Evolutionary conservation across 2,888 invertebrate species (phyloP).

Genomic region (Neoascia interrupta): DNA sequence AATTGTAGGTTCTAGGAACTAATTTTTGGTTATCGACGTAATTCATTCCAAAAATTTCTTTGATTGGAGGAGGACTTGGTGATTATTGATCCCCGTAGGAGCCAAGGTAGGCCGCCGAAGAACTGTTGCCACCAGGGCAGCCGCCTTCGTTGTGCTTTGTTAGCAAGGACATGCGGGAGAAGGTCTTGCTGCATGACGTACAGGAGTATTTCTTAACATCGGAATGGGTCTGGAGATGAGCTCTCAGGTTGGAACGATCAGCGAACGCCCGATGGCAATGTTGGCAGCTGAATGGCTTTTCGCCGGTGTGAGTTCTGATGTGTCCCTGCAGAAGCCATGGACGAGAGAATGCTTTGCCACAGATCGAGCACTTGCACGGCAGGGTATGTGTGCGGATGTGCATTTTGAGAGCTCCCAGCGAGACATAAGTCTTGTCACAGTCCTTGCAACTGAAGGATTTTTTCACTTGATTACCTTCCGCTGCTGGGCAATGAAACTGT

Average conservation of each 20-base stretch:
- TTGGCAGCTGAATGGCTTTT: slow-evolving; percentile 97
- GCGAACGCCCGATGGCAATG: slow-evolving; percentile 98
- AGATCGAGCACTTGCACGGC: slow-evolving; percentile 97
- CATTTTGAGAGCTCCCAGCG: slow-evolving; percentile 98
- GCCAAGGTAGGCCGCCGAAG: slow-evolving; percentile 53
- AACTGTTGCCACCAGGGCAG: slow-evolving; percentile 82
- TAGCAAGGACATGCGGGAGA: slow-evolving; percentile 96
- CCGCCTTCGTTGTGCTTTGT: slow-evolving; percentile 96
- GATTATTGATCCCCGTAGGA: slow-evolving; percentile 51
- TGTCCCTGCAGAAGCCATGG: slow-evolving; percentile 99
- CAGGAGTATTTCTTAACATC: slow-evolving; percentile 99
- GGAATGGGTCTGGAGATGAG: slow-evolving; percentile 98
- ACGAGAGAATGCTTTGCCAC: slow-evolving; percentile 97
- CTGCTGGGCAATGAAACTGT: slow-evolving; percentile 96
- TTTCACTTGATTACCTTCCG: slow-evolving; percentile 90
- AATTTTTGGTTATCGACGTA: slow-evolving; percentile 77
- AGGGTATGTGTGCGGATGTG: slow-evolving; percentile 98
- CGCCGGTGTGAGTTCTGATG: slow-evolving; percentile 98
- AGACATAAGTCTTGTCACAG: slow-evolving; percentile 97
- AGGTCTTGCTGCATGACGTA: slow-evolving; percentile 94
- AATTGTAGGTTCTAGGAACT: slow-evolving; percentile 76
- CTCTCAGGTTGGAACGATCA: slow-evolving; percentile 96
- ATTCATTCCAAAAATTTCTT: slow-evolving; percentile 56
- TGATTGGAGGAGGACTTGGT: slow-evolving; percentile 1
- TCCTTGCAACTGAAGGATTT: slow-evolving; percentile 97